Base-by-base conservation (phyloP, 1,140 invertebrate genomes). In the Parapsyche elsis region DNA sequence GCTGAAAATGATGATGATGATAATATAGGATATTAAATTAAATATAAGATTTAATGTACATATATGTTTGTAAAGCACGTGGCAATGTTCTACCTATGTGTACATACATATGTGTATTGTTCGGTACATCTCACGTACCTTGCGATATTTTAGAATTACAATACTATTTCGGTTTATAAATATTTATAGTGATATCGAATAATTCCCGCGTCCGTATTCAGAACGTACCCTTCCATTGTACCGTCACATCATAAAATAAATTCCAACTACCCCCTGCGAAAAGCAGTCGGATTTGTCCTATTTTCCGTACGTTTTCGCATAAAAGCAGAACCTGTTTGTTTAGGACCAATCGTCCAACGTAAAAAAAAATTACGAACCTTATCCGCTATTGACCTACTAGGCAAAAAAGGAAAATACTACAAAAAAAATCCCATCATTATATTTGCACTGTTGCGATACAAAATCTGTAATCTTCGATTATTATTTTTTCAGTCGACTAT, bases 401-500 rank as follows among this genome's bases (percentile, higher is more conserved):
- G 24, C 26, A 67, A 67, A 26, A 12, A 53, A 12, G 10, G 12
- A 53, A 53, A 53, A 5, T 53, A 53, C 10, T 14, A 5, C 1
- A 16, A 53, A 53, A 5, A 16, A 53, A 53, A 53, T 5, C 2
- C 14, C 64, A 26, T 67, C 64, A 23, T 67, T 64, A 26, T 67
- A 23, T 67, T 67, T 26, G 24, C 24, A 24, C 10, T 23, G 24
- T n/a, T n/a, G 12, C 64, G 21, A 67, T 9, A 9, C 9, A 23
- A 67, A 67, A 67, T 12, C 2, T 12, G 10, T 5, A 53, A 53
- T 12, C 49, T 53, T 26, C 9, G 21, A 67, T 26, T 67, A 45
- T 71, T 71, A 71, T 45, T 49, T 73, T n/a, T 73, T 19, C n/a
- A n/a, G n/a, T n/a, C n/a, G n/a, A 19, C 71, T 49, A 73, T 71